These are phyloP conservation scores for Macrophya alboannulata DNA, from an alignment of 2,888 invertebrate genomes.

Conservation along the genomic window DNA sequence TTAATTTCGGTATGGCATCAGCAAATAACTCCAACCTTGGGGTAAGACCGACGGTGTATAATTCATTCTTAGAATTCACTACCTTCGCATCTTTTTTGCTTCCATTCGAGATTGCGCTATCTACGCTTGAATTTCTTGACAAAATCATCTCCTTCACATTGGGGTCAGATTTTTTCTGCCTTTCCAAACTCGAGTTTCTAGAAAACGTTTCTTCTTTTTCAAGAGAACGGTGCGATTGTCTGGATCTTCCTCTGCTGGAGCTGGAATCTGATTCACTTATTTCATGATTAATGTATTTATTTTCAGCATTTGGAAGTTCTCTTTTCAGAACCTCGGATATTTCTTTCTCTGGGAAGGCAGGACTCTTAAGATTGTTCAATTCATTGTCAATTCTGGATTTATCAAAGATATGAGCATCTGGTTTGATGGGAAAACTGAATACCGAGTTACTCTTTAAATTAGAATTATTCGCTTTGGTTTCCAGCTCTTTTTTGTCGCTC, in stretches of 20 bases:
- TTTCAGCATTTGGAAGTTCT: constrained; percentile 65
- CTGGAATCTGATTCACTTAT: constrained; percentile 68
- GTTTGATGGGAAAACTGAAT: constrained; percentile 67
- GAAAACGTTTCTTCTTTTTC: constrained; percentile 40
- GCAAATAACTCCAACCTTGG: constrained; percentile 77
- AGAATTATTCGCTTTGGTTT: constrained; percentile 76
- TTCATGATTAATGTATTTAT: constrained; percentile 66
- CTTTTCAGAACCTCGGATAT: constrained; percentile 74
- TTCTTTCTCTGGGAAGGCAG: constrained; percentile 78
- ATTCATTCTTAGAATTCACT: constrained; percentile 70
- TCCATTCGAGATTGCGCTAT: constrained; percentile 61
- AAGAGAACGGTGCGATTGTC: constrained; percentile 52
- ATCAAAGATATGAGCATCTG: constrained; percentile 63
- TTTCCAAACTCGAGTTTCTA: constrained; percentile 43
- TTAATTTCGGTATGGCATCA: constrained; percentile 76
- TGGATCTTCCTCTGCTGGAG: constrained; percentile 56
- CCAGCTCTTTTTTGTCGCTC: constrained; percentile 63
- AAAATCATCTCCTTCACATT: constrained; percentile 50
- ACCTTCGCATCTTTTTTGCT: constrained; percentile 66
- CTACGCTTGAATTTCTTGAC: constrained; percentile 60
- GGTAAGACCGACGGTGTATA: constrained; percentile 75
- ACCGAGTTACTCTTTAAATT: constrained; percentile 64
- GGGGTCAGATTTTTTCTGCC: constrained; percentile 59
- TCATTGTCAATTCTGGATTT: constrained; percentile 65
- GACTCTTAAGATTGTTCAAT: constrained; percentile 65